Conservation (phyloP, 2,113 vertebrate species). For the Pomatostomus ruficeps region DNA sequence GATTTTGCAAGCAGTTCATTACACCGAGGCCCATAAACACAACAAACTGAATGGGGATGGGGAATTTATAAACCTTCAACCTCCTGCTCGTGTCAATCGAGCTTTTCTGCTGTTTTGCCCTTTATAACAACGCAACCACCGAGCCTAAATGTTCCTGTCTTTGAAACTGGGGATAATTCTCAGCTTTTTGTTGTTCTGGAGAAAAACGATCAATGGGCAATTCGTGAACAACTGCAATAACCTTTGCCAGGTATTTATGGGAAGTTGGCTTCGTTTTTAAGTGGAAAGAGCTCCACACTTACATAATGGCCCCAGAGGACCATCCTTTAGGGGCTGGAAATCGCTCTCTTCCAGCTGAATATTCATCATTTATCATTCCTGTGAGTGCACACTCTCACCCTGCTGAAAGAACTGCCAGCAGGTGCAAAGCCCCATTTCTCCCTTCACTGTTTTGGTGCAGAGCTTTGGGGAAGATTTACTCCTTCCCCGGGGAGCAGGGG, state of each 20-base stretch:
- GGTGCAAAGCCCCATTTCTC: neutral
- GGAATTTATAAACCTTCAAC: neutral
- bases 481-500: neutral
- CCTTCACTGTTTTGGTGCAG: neutral
- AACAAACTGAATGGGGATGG: neutral
- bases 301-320: neutral
- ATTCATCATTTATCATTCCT: neutral
- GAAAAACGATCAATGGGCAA: neutral
- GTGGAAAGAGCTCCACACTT: neutral
- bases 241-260: neutral
- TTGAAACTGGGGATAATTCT: neutral
- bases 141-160: neutral
- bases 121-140: neutral
- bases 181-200: neutral
- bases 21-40: neutral
- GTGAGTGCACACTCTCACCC: neutral
- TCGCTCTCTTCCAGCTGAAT: neutral
- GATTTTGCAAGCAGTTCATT: neutral
- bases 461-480: neutral
- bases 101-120: neutral
- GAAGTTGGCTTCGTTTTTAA: neutral
- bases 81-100: neutral
- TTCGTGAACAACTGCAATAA: neutral
- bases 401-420: neutral
- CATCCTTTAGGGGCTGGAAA: neutral